Evolutionary conservation across 2,113 vertebrate species (phyloP).

Genomic region (Campylomormyrus tamandua): DNA sequence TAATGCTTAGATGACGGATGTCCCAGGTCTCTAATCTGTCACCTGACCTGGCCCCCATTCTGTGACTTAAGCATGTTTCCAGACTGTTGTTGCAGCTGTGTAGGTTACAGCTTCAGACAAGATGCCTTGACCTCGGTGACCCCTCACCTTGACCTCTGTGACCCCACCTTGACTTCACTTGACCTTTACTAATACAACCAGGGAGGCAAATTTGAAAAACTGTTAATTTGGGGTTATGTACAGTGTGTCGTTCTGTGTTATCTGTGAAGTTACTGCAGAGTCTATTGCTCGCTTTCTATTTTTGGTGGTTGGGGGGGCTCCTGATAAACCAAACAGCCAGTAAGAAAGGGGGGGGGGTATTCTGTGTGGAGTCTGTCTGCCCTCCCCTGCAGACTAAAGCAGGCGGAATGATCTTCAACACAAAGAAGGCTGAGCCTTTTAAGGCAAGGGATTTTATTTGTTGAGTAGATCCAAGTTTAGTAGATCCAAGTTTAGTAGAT

Average conservation of each 20-base stretch:
- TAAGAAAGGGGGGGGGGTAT: not conserved
- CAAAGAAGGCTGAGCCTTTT: not conserved
- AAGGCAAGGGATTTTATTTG: not conserved
- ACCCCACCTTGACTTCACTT: not conserved
- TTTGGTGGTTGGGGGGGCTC: not conserved
- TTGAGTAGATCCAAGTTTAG: too few species aligned
- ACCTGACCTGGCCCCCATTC: not conserved
- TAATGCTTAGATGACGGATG: not conserved
- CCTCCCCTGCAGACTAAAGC: not conserved
- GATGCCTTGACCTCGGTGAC: not conserved
- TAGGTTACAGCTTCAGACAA: not conserved
- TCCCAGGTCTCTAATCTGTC: not conserved
- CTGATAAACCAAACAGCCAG: not conserved
- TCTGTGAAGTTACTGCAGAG: not conserved
- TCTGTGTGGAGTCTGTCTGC: not conserved
- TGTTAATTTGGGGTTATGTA: not conserved
- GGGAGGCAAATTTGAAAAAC: not conserved
- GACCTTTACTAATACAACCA: not conserved
- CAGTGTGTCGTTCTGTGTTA: not conserved
- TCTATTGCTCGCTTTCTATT: not conserved
- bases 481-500: not conserved
- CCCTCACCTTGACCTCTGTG: not conserved
- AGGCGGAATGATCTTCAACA: not conserved
- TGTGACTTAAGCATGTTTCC: not conserved
- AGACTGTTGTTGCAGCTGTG: conserved; percentile 9